phyloP scores from a whole-genome alignment of 2,113 vertebrate species.

The Sturnira hondurensis region DNA sequence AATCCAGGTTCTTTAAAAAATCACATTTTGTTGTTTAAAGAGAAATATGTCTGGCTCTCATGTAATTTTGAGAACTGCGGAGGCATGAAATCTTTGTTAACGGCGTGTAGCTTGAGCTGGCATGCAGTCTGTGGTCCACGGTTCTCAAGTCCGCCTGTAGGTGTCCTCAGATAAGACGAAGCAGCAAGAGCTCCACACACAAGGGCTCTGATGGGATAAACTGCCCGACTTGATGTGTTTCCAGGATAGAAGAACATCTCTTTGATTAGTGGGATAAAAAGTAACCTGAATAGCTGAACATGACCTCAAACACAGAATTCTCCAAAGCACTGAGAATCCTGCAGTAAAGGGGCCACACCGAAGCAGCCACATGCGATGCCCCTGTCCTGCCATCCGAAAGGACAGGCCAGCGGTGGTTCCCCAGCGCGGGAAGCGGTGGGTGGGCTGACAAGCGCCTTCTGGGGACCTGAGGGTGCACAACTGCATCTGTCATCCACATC shows the following conservation, averaged over 20 bases:
- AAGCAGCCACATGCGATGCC: too few relatives aligned
- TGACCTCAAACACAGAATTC: not conserved
- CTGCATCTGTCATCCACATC: not conserved
- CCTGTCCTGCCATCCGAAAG: not conserved
- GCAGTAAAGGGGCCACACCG: not conserved
- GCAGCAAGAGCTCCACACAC: not conserved
- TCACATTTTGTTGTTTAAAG: constrained; percentile 24
- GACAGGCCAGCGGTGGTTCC: not conserved
- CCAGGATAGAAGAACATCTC: too few relatives aligned
- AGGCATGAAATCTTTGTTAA: constrained; percentile 17
- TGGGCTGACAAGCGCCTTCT: not conserved
- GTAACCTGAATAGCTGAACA: not conserved
- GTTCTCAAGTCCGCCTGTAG: constrained; percentile 22
- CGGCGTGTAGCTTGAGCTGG: not conserved
- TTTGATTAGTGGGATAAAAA: too few relatives aligned
- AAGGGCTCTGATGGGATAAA: too few relatives aligned
- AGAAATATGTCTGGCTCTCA: constrained; percentile 9
- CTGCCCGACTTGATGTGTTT: too few relatives aligned
- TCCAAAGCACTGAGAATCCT: not conserved
- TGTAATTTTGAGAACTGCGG: constrained; percentile 26
- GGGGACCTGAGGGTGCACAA: not conserved
- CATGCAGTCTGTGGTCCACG: too few relatives aligned
- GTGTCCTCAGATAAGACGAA: constrained; percentile 38
- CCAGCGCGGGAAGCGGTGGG: not conserved
- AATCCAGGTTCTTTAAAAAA: constrained; percentile 37